Percentiles rank a stretch among this genome's conserved stretches.
Conservation (phyloP, 2,113 vertebrate genomes). For the Hepsetus odoe region DNA sequence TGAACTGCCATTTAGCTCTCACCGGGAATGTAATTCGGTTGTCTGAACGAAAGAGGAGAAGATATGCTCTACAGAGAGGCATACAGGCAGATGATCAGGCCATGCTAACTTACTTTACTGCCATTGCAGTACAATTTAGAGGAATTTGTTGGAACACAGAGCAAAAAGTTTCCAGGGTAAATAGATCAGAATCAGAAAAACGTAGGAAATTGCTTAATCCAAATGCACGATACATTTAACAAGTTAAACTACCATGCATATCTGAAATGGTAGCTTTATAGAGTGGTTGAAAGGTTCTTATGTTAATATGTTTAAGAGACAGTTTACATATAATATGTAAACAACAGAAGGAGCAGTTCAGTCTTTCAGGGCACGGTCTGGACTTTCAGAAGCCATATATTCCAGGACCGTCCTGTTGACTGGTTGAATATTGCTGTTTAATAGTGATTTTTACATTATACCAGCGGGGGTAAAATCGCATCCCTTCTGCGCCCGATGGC, state of each 20-base stretch:
- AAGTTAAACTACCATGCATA: no score
- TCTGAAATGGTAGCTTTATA: no score
- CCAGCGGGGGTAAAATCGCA: conserved; percentile 20
- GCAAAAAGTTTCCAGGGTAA: not conserved
- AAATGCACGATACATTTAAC: no score
- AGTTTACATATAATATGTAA: no score
- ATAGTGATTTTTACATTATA: conserved; percentile 6
- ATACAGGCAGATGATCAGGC: not conserved
- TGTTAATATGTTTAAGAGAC: no score
- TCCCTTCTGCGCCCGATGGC: not conserved
- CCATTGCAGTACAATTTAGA: not conserved
- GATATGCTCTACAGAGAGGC: not conserved
- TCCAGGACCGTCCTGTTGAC: no score
- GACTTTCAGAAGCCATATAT: not conserved
- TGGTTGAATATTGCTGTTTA: not conserved
- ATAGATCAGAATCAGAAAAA: not conserved
- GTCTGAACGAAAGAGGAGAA: not conserved
- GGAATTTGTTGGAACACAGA: not conserved
- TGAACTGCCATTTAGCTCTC: not conserved
- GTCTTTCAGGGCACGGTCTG: no score
- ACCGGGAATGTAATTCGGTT: not conserved
- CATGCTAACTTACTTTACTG: not conserved
- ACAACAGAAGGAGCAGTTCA: no score
- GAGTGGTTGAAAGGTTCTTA: no score
- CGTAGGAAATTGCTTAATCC: no score